phyloP scores from a whole-genome alignment of 2,113 vertebrate species.

The Riparia riparia region DNA sequence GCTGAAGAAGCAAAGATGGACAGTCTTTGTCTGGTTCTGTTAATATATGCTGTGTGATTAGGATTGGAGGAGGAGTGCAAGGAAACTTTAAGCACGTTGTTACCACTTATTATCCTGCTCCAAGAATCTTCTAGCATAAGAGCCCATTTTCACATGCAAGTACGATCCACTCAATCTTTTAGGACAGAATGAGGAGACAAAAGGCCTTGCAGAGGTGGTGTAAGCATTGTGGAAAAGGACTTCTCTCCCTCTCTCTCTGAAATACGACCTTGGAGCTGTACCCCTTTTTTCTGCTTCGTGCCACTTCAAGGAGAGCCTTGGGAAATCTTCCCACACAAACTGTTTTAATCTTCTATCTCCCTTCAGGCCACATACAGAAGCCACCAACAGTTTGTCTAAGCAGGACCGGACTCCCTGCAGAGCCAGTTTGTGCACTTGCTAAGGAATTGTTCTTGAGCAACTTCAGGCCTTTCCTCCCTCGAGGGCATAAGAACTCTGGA shows the following conservation, averaged over 20 bases:
- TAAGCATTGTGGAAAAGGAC: background rate
- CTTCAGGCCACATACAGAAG: slow-evolving; percentile 56
- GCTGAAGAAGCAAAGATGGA: background rate
- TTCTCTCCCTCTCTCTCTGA: background rate
- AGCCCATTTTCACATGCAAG: background rate
- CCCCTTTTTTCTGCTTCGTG: background rate
- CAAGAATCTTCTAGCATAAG: background rate
- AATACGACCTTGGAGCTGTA: background rate
- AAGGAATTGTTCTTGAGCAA: slow-evolving; percentile 66
- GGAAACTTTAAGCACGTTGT: background rate
- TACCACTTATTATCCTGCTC: background rate
- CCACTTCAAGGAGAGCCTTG: slow-evolving; percentile 30
- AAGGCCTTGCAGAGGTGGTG: background rate
- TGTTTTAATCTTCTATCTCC: slow-evolving; percentile 43
- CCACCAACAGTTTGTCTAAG: slow-evolving; percentile 49
- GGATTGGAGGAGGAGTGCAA: background rate
- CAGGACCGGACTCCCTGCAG: slow-evolving; percentile 60
- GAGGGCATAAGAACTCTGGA: slow-evolving; percentile 62
- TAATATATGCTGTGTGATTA: background rate
- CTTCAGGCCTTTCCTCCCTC: slow-evolving; percentile 58
- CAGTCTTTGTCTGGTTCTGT: background rate
- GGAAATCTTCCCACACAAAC: slow-evolving; percentile 51
- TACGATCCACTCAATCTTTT: background rate
- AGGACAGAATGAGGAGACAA: background rate
- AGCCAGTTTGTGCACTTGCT: slow-evolving; percentile 70